phyloP scores from a whole-genome alignment of 2,888 invertebrate genomes.

The Callyntrura guangdongensis region DNA sequence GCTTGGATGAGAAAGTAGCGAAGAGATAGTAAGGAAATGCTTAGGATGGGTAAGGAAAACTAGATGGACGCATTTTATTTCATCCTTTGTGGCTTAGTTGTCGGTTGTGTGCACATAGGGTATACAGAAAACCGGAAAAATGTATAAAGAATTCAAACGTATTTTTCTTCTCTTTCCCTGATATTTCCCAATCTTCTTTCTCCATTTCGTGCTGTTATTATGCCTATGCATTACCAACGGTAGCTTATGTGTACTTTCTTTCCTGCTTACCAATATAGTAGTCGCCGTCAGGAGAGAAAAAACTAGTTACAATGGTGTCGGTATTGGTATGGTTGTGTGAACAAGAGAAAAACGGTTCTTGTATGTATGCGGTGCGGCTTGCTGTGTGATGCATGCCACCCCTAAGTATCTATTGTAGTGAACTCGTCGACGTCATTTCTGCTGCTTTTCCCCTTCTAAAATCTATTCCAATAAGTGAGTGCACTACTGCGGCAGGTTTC shows the following conservation, averaged over 20 bases:
- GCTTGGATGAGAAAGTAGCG: not conserved
- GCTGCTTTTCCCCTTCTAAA: not conserved
- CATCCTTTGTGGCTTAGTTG: not conserved
- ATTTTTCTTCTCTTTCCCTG: not conserved
- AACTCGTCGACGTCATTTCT: slow-evolving; percentile 43
- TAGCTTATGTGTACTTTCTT: not conserved
- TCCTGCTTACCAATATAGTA: not conserved
- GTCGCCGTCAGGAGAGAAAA: not conserved
- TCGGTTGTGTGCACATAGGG: not conserved
- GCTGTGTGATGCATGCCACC: slow-evolving; percentile 1
- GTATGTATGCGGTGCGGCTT: not conserved
- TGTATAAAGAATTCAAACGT: not conserved
- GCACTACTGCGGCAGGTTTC: not conserved
- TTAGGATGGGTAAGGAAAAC: not conserved
- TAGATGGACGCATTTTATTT: not conserved
- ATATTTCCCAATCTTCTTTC: slow-evolving; percentile 50
- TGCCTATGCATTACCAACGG: not conserved
- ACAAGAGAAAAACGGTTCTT: slow-evolving; percentile 16
- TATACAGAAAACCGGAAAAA: slow-evolving; percentile 13
- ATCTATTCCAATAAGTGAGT: not conserved
- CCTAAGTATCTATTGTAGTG: slow-evolving; percentile 36
- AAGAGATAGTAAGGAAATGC: not conserved
- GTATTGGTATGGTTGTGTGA: not conserved
- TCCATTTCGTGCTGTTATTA: not conserved
- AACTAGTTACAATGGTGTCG: not conserved